A percentile compares a stretch with the other conserved stretches of the same genome.
phyloP scores from a whole-genome alignment of 1,140 invertebrate species.

The Radopholus similis region DNA sequence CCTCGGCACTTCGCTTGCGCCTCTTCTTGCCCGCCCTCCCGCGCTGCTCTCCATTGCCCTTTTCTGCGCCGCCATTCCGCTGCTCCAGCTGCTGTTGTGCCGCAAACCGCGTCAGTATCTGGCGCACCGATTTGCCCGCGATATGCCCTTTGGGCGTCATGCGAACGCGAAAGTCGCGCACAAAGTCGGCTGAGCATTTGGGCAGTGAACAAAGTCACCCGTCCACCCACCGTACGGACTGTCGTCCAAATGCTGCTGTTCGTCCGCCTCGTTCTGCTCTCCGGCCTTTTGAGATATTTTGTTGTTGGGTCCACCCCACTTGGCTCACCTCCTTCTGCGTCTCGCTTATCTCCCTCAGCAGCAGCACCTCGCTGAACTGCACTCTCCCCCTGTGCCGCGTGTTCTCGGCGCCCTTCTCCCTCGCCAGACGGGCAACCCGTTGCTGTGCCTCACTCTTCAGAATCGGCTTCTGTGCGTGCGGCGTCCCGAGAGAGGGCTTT shows the following conservation, averaged over 20 bases:
- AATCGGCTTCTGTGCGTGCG: too few relatives aligned
- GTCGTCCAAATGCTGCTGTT: background rate
- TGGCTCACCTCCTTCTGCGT: background rate
- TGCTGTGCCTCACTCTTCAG: too few relatives aligned
- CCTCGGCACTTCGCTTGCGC: background rate
- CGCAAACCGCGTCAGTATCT: background rate
- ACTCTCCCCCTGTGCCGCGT: too few relatives aligned
- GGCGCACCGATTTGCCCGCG: background rate
- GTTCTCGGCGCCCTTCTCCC: too few relatives aligned
- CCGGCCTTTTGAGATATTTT: background rate
- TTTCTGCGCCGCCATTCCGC: background rate
- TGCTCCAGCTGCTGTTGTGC: background rate
- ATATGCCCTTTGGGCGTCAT: background rate
- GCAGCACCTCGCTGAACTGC: background rate
- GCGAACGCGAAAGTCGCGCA: background rate
- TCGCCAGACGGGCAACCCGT: too few relatives aligned
- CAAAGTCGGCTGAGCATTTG: background rate
- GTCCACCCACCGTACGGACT: background rate
- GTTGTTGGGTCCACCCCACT: too few relatives aligned
- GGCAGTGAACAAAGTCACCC: background rate
- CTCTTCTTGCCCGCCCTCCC: background rate
- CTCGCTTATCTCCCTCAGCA: background rate
- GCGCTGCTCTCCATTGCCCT: too few relatives aligned
- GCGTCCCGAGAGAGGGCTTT: too few relatives aligned
- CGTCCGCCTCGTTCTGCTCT: background rate